Conservation (phyloP, 2,888 invertebrate genomes). For the Drosophila histrio region DNA sequence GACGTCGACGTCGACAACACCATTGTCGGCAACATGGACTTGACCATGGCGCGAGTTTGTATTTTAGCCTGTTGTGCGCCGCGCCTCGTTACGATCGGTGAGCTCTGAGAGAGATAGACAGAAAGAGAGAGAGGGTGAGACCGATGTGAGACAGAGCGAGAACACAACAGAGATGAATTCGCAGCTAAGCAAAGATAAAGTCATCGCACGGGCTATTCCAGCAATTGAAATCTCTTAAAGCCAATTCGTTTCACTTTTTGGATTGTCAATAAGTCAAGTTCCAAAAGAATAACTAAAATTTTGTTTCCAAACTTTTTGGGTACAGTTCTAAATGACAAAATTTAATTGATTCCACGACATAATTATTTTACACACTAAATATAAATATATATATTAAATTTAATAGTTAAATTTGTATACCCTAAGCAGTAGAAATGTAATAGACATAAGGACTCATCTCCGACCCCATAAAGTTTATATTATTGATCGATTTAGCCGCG, state of each 20-base stretch:
- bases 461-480: too few species aligned
- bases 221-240: background rate
- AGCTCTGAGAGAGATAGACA: slow-evolving; percentile 68
- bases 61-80: slow-evolving; percentile 87
- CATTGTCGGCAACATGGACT: slow-evolving; percentile 53
- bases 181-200: background rate
- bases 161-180: background rate
- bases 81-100: slow-evolving; percentile 86
- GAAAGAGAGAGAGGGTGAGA: background rate
- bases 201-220: background rate
- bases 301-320: background rate
- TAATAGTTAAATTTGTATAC: too few species aligned
- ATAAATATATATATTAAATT: too few species aligned
- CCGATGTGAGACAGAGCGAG: background rate
- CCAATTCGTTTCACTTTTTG: background rate
- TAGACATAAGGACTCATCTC: too few species aligned
- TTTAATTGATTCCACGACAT: too few species aligned
- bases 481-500: too few species aligned
- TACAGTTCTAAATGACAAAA: background rate
- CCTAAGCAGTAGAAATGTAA: too few species aligned
- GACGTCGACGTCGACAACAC: slow-evolving; percentile 17
- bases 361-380: too few species aligned
- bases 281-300: background rate
- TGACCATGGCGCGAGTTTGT: slow-evolving; percentile 87
- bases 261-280: background rate